These are phyloP conservation scores for Bemisia tabaci DNA, from an alignment of 1,140 invertebrate species.

Conservation along the genomic window DNA sequence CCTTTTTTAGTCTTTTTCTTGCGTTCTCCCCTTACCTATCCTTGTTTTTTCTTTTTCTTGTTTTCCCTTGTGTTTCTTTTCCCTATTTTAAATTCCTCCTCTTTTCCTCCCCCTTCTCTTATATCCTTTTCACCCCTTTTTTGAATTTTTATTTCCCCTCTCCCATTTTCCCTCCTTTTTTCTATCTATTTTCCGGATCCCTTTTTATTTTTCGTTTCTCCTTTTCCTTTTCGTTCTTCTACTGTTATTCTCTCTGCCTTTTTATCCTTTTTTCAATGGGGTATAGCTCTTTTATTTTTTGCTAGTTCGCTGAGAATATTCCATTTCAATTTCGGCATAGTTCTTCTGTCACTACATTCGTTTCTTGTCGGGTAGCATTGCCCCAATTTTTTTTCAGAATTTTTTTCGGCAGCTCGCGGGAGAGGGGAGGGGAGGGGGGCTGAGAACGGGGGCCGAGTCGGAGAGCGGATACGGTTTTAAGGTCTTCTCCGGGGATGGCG, in stretches of 20 bases:
- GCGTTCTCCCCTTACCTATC: background rate
- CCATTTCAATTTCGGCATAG: too few relatives aligned
- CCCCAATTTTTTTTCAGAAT: too few relatives aligned
- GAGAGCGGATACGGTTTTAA: too few relatives aligned
- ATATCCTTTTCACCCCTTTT: background rate
- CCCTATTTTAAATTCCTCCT: background rate
- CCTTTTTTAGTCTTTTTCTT: background rate
- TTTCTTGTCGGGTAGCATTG: too few relatives aligned
- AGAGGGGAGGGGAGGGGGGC: too few relatives aligned
- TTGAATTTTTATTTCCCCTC: background rate
- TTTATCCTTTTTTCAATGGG: too few relatives aligned
- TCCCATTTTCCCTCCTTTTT: background rate
- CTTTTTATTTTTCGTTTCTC: background rate
- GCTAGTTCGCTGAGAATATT: too few relatives aligned
- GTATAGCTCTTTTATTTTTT: too few relatives aligned
- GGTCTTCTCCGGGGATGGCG: too few relatives aligned
- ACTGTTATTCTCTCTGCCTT: background rate
- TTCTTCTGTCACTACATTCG: too few relatives aligned
- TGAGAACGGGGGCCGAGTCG: too few relatives aligned
- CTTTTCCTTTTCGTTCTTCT: background rate
- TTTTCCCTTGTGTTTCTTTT: background rate
- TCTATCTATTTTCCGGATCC: background rate
- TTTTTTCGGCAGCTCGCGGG: too few relatives aligned
- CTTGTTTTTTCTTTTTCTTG: background rate
- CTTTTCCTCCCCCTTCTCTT: background rate